Conservation (phyloP, 2,797 vertebrate genomes). For the Carapus acus region DNA sequence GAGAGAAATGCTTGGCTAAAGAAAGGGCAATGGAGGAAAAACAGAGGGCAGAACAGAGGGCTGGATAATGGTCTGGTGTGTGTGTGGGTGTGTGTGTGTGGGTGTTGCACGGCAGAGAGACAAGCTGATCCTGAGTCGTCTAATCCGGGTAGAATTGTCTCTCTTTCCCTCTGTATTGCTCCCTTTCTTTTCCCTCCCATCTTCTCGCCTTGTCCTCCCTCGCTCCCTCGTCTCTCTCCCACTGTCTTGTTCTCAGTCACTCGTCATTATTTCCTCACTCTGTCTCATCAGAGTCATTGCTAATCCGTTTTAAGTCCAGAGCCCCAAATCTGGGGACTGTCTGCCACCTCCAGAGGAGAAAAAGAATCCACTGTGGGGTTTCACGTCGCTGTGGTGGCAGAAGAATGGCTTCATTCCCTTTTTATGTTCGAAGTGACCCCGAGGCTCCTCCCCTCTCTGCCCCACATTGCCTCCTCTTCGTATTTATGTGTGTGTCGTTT, state of each 20-base stretch:
- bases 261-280: conserved; percentile 19
- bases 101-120: conserved; percentile 29
- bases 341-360: neutral
- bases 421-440: no score
- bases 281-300: conserved; percentile 35
- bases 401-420: no score
- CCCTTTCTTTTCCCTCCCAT: conserved; percentile 10
- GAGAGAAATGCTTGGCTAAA: conserved; percentile 13
- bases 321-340: conserved; percentile 3
- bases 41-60: neutral
- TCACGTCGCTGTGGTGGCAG: no score
- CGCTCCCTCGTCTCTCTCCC: conserved; percentile 6
- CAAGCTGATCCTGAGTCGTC: conserved; percentile 34
- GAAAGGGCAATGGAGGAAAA: neutral
- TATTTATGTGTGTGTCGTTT: no score
- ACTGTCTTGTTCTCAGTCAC: neutral
- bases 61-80: conserved; percentile 1
- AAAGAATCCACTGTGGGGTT: no score
- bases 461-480: no score
- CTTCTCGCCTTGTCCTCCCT: conserved; percentile 1
- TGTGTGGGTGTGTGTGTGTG: conserved; percentile 19
- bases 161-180: conserved; percentile 4
- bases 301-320: conserved; percentile 19
- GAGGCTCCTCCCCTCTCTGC: no score
- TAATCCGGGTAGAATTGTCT: conserved; percentile 38